Evolutionary conservation across 1,140 invertebrate species (phyloP), one percentile per base, ranked within the genome.

Genomic region (Rhopalosiphum maidis): DNA sequence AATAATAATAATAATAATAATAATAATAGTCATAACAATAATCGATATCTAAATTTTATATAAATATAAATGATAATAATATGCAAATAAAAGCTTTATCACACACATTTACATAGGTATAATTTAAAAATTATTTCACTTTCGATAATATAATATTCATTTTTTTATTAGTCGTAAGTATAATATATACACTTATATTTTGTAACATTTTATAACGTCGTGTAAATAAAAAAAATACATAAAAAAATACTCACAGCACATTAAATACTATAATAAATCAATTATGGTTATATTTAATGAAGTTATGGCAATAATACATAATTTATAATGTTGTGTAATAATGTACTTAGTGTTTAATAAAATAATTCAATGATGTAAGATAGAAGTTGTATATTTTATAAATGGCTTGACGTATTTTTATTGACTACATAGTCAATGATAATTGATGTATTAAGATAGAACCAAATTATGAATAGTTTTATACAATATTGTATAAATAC

Each of bases 261-360:
- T 6, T 35, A 35, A n/a, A 77, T 15, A 77, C 15, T n/a, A 18
- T 87, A 46, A 87, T 68, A 46, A 91, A 91, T 91, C 90, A 91
- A 91, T 68, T 91, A 77, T 25, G 30, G 18, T 68, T 43, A 43
- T 46, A 43, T 15, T 77, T 90, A 90, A 90, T 90, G 22, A 41
- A 54, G 23, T 55, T 90, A 41, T 55, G 22, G 51, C 46, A 37
- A 21, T 35, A 41, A 55, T 41, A 21, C 1, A 88, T 0, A 51
- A 54, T 77, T 35, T 35, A 35, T 54, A 25, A 7, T 23, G 18
- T 22, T 37, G 48, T 23, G 0, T 35, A n/a, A 88, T 21, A 43
- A 2, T 15, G 2, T 9, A 60, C 22, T 41, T 60, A 37, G 54
- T 88, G 21, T 60, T 60, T 60, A 68, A 90, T 68, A 90, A 21